Conservation (phyloP, 1,140 invertebrate species). For the Thaumatotibia leucotreta region DNA sequence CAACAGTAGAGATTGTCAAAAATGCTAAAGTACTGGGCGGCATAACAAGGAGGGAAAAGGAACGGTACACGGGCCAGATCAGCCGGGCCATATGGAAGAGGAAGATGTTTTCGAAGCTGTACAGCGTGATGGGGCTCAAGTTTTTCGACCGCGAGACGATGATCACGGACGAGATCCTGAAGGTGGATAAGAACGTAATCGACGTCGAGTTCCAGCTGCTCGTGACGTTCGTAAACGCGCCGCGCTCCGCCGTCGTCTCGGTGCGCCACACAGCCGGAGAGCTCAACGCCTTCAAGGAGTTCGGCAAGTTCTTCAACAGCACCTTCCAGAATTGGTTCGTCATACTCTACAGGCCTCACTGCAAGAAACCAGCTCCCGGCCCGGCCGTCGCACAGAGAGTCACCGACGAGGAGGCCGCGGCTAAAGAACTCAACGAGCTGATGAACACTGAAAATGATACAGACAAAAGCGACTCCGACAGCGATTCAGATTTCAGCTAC, state of each 20-base stretch:
- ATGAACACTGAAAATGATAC: neutral
- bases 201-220: slow-evolving; percentile 35
- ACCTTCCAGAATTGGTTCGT: slow-evolving; percentile 38
- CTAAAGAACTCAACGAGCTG: neutral
- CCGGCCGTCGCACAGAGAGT: neutral
- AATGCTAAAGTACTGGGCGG: neutral
- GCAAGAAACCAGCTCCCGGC: neutral
- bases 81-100: slow-evolving; percentile 49
- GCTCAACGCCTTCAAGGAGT: slow-evolving; percentile 30
- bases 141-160: slow-evolving; percentile 33
- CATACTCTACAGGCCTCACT: slow-evolving; percentile 25
- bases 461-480: neutral
- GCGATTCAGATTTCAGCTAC: neutral
- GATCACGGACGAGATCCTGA: slow-evolving; percentile 43
- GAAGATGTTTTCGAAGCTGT: slow-evolving; percentile 29
- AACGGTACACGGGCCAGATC: slow-evolving; percentile 30
- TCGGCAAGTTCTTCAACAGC: slow-evolving; percentile 44
- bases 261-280: slow-evolving; percentile 36
- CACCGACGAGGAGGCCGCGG: neutral
- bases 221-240: slow-evolving; percentile 26
- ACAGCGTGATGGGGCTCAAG: slow-evolving; percentile 14
- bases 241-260: slow-evolving; percentile 19
- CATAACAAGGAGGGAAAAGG: slow-evolving; percentile 22
- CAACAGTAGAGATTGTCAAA: neutral
- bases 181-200: slow-evolving; percentile 19